These are phyloP conservation scores for Dilophus febrilis DNA, from an alignment of 2,888 invertebrate genomes.

Conservation along the genomic window DNA sequence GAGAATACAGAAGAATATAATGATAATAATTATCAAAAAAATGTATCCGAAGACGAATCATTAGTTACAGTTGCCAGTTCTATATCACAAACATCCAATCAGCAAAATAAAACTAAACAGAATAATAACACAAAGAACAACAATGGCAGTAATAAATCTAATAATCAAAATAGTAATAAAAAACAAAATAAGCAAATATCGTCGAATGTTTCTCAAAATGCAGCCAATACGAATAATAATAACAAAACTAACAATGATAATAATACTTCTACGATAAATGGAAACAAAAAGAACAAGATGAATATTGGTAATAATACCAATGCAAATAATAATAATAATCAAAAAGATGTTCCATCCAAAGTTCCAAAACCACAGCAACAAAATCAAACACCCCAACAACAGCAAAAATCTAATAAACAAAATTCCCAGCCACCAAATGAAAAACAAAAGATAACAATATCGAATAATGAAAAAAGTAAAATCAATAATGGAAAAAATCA, in stretches of 20 bases:
- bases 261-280: too few species aligned
- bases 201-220: background rate
- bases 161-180: background rate
- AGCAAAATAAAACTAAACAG: background rate
- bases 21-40: background rate
- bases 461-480: too few species aligned
- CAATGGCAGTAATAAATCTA: background rate
- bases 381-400: too few species aligned
- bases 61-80: too few species aligned
- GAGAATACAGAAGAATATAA: background rate
- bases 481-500: too few species aligned
- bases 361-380: too few species aligned
- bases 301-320: background rate
- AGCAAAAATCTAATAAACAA: constrained; percentile 2
- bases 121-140: too few species aligned
- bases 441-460: too few species aligned
- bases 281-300: background rate
- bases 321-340: background rate
- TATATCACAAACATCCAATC: background rate
- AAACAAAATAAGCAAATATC: background rate
- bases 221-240: constrained; percentile 3
- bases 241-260: too few species aligned
- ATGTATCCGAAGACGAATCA: background rate
- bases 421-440: background rate
- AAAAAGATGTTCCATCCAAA: background rate